phyloP scores from a whole-genome alignment of 1,140 invertebrate species.

The Venturia canescens region DNA sequence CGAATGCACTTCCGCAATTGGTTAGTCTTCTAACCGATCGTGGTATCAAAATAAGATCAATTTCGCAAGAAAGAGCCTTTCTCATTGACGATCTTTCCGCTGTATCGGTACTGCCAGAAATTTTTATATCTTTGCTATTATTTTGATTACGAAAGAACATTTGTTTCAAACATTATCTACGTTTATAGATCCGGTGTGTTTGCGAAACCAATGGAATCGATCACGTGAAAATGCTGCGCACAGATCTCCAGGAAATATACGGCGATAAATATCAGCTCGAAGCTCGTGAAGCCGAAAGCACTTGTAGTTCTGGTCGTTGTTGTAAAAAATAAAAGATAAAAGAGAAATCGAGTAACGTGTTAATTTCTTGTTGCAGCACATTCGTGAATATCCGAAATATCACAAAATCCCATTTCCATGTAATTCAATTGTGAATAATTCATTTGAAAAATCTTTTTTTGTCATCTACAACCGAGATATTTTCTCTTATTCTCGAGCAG shows the following conservation, averaged over 20 bases:
- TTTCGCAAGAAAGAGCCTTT: slow-evolving; percentile 14
- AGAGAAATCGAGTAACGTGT: neutral
- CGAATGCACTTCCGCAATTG: neutral
- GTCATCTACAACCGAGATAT: too few relatives aligned
- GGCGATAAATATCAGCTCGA: slow-evolving; percentile 3
- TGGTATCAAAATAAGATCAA: slow-evolving; percentile 8
- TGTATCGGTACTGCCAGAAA: neutral
- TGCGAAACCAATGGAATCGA: neutral
- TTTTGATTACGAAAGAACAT: too few relatives aligned
- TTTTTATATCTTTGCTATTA: neutral
- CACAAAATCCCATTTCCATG: too few relatives aligned
- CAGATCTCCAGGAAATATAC: neutral
- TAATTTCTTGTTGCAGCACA: too few relatives aligned
- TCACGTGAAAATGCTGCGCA: slow-evolving; percentile 8
- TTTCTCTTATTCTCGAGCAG: too few relatives aligned
- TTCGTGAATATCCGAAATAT: too few relatives aligned
- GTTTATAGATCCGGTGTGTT: neutral
- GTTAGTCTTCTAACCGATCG: neutral
- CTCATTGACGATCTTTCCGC: slow-evolving; percentile 4
- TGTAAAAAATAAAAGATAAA: neutral
- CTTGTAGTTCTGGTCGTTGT: slow-evolving; percentile 17
- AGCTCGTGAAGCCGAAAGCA: neutral
- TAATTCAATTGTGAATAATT: too few relatives aligned
- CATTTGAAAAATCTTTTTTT: too few relatives aligned
- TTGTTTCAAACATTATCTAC: neutral